Evolutionary conservation across 2,113 vertebrate genomes (phyloP), one percentile per base, ranked within the genome.

Genomic region (Rhegmatorhina hoffmannsi): DNA sequence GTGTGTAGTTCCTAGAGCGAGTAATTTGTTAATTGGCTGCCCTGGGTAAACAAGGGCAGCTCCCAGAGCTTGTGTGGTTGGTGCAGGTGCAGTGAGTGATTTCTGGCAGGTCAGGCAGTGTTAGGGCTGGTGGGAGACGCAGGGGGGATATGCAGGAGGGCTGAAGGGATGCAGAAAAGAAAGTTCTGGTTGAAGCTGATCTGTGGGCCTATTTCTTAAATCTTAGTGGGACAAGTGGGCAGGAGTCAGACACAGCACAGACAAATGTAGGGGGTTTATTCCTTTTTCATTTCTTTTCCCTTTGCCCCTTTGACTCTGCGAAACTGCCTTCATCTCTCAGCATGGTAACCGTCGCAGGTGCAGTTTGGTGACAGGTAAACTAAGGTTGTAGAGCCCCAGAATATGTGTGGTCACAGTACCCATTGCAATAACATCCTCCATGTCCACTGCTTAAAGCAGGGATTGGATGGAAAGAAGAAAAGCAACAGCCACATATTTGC

Each of bases 11-110:
- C 60, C 31, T 46, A 23, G 58, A 90, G 90, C 46, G 0, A 49
- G 52, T 86, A 49, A 89, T 86, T 93, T 3, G 2, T 87, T 89
- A 94, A 84, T 74, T 80, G 62, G 25, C 47, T 44, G 40, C 56
- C 73, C 60, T 72, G 1, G 3, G 46, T 68, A 68, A 75, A 78
- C 50, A 40, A 56, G 60, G n/a, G 25, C 46, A 13, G 67, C 17
- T 93, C 66, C 12, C 3, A 13, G 75, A 38, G 13, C 74, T 29
- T 84, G 62, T 58, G 43, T 23, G 24, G 38, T 81, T 36, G 56
- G 69, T 56, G 36, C 38, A 38, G 58, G 44, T 66, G 64, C 62
- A 31, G 1, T n/a, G 36, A 63, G 8, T 6, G 55, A 26, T 56
- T 70, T 34, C 49, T 58, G 36, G 19, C 20, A 49, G 84, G 12